Evolutionary conservation across 2,888 invertebrate species (phyloP).

Genomic region (Aleiodes testaceus): DNA sequence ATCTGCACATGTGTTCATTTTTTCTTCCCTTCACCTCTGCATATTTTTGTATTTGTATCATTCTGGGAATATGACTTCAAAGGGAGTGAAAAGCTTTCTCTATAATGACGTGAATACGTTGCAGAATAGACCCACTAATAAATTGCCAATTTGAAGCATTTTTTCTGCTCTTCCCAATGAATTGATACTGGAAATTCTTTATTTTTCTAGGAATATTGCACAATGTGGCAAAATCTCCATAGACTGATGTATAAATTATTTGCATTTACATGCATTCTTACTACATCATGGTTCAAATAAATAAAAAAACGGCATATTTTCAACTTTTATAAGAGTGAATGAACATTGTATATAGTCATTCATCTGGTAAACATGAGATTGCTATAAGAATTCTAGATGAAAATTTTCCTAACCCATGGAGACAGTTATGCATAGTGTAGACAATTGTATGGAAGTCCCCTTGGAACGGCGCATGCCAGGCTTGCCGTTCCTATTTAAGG

Average conservation of each 20-base stretch:
- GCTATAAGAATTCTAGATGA: constrained; percentile 55
- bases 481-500: constrained; percentile 67
- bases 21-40: no score
- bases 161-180: background rate
- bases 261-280: background rate
- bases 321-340: background rate
- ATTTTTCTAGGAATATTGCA: background rate
- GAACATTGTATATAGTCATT: constrained; percentile 43
- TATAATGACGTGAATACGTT: background rate
- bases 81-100: background rate
- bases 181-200: background rate
- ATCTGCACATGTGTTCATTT: no score
- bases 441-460: constrained; percentile 54
- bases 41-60: no score
- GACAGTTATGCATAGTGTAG: constrained; percentile 47
- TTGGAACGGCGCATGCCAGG: constrained; percentile 66
- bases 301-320: no score
- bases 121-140: background rate
- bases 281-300: no score
- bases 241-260: background rate
- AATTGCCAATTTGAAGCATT: constrained; percentile 11
- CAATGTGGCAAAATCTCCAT: constrained; percentile 10
- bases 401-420: constrained; percentile 52
- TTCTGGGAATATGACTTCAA: background rate
- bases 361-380: background rate